phyloP scores from a whole-genome alignment of 2,797 vertebrate species.

The Toxotes lorentzi region DNA sequence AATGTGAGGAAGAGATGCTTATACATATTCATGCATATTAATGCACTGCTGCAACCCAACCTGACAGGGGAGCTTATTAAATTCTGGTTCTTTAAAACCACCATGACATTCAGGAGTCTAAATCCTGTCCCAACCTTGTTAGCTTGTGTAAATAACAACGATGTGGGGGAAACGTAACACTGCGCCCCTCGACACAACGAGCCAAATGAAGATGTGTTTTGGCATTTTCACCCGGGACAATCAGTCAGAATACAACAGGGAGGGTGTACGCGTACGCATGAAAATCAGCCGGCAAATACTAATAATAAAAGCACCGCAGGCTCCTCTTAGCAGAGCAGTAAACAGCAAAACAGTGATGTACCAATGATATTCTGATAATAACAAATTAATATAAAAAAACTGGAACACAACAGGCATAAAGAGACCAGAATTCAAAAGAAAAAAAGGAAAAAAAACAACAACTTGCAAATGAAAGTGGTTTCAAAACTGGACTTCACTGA shows the following conservation, averaged over 20 bases:
- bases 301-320: slow-evolving; percentile 5
- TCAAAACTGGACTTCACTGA: slow-evolving; percentile 1
- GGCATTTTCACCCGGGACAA: slow-evolving; percentile 54
- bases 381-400: background rate
- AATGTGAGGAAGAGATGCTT: slow-evolving; percentile 75
- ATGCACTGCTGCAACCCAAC: slow-evolving; percentile 74
- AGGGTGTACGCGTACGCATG: slow-evolving; percentile 2
- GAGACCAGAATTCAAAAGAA: background rate
- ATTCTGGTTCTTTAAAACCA: slow-evolving; percentile 79
- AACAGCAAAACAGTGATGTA: slow-evolving; percentile 10
- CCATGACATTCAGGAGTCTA: slow-evolving; percentile 82
- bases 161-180: slow-evolving; percentile 55
- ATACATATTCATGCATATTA: slow-evolving; percentile 84
- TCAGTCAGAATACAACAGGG: slow-evolving; percentile 44
- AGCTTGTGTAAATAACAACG: slow-evolving; percentile 83
- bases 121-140: slow-evolving; percentile 84
- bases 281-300: slow-evolving; percentile 29
- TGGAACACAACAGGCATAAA: background rate
- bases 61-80: slow-evolving; percentile 85
- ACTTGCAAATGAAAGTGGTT: background rate
- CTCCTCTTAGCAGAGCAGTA: slow-evolving; percentile 2
- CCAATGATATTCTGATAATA: background rate
- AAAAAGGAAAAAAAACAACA: background rate
- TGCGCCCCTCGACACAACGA: slow-evolving; percentile 38
- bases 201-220: slow-evolving; percentile 66